These are phyloP conservation scores for Chelonia mydas DNA, from an alignment of 2,797 vertebrate genomes.

Conservation along the genomic window DNA sequence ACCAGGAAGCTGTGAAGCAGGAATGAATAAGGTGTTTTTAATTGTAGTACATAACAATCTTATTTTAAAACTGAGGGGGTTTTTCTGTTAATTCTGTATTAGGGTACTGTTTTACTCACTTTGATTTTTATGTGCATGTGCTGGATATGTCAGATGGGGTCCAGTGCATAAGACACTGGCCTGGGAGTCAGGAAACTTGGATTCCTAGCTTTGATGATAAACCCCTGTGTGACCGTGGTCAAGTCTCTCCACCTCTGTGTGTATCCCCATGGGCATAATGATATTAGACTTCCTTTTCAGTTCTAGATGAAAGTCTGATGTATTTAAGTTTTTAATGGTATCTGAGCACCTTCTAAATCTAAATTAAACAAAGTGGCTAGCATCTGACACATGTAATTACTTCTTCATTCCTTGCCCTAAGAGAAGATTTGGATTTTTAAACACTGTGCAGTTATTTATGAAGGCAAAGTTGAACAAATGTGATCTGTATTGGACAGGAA, in stretches of 20 bases:
- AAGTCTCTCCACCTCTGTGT: background rate
- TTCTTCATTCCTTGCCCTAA: background rate
- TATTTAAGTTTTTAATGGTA: background rate
- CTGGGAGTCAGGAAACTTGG: background rate
- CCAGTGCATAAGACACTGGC: background rate
- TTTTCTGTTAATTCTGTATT: background rate
- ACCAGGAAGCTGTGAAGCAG: background rate
- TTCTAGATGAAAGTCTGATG: background rate
- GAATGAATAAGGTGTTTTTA: background rate
- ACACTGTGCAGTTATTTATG: background rate
- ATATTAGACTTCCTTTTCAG: background rate
- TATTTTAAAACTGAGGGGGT: background rate
- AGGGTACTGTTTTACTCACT: background rate
- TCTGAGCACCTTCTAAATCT: background rate
- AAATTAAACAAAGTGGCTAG: background rate
- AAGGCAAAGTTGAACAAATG: background rate
- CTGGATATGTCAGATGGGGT: background rate
- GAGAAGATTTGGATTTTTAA: background rate
- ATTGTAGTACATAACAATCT: background rate
- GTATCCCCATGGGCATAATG: background rate
- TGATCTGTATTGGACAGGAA: background rate
- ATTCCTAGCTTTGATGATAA: background rate
- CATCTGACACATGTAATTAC: background rate
- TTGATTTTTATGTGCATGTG: background rate
- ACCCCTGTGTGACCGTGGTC: background rate